Conservation (phyloP, 92 coral and sea anemone genomes). For the Porites divaricata region DNA sequence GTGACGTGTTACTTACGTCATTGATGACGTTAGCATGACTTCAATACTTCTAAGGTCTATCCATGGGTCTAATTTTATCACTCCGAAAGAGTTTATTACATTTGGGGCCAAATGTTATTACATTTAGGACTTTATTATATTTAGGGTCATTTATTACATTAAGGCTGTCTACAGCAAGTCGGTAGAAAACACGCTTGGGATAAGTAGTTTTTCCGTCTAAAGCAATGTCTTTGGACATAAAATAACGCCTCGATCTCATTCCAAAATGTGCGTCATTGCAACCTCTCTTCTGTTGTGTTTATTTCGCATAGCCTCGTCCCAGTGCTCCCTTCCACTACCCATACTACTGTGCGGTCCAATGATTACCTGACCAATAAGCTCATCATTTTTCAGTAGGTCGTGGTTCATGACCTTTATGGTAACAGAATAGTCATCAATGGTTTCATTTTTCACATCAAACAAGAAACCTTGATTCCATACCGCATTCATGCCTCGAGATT, state of each 20-base stretch:
- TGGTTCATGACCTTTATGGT: conserved; percentile 81
- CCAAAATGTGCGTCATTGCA: conserved; percentile 73
- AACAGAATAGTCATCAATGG: conserved; percentile 70
- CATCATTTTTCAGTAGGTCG: conserved; percentile 82
- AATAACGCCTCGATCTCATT: not conserved
- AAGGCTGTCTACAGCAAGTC: no score
- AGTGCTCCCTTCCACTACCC: conserved; percentile 86
- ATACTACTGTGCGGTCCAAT: conserved; percentile 76
- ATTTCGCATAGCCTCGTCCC: conserved; percentile 84
- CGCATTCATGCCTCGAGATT: conserved; percentile 73
- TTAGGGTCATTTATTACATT: no score
- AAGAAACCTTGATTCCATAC: conserved; percentile 95
- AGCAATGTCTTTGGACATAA: not conserved
- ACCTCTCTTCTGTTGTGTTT: conserved; percentile 69
- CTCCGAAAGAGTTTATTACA: no score
- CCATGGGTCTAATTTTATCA: no score
- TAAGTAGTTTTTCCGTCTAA: not conserved
- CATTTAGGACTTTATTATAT: no score
- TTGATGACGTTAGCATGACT: no score
- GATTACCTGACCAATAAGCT: conserved; percentile 73
- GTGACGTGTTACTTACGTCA: no score
- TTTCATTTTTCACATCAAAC: conserved; percentile 78
- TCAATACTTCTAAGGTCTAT: no score
- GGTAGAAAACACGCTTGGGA: no score
- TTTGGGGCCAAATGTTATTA: no score